A percentile compares a stretch with the other conserved stretches of the same genome.
Evolutionary conservation across 2,797 vertebrate species (phyloP).

Genomic region (Sebastes taczanowskii): DNA sequence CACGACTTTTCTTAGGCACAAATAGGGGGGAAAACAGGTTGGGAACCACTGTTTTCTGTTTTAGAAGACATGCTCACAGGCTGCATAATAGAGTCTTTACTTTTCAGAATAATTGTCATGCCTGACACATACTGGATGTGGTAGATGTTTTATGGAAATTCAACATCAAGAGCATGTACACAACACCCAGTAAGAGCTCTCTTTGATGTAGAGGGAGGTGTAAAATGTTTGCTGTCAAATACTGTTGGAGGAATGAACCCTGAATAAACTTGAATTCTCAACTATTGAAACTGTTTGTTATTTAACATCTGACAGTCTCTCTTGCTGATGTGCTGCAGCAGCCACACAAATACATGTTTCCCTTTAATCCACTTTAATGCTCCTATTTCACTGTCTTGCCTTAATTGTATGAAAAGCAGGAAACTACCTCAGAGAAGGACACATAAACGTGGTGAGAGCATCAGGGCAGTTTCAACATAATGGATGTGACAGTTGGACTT

Average conservation of each 20-base stretch:
- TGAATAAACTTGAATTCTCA: background rate
- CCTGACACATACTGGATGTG: background rate
- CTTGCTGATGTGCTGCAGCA: background rate
- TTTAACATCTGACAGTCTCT: background rate
- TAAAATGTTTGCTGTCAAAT: constrained; percentile 1
- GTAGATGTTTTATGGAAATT: background rate
- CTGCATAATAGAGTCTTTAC: background rate
- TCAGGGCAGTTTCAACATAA: background rate
- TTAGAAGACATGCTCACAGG: background rate
- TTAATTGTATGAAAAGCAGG: background rate
- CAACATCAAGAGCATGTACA: background rate
- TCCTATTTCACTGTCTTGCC: background rate
- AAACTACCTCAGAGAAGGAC: background rate
- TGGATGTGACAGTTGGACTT: background rate
- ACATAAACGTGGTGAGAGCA: background rate
- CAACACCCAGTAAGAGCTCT: background rate
- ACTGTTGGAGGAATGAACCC: background rate
- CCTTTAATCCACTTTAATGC: background rate
- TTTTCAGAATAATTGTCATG: background rate
- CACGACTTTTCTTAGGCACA: too few relatives aligned
- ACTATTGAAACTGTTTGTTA: background rate
- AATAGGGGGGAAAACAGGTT: too few relatives aligned
- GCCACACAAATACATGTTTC: background rate
- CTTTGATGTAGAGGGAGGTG: background rate
- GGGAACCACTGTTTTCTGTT: background rate